Evolutionary conservation across 2,888 invertebrate species (phyloP), one percentile per base, ranked within the genome.

Genomic region (Gastrophysa polygoni): DNA sequence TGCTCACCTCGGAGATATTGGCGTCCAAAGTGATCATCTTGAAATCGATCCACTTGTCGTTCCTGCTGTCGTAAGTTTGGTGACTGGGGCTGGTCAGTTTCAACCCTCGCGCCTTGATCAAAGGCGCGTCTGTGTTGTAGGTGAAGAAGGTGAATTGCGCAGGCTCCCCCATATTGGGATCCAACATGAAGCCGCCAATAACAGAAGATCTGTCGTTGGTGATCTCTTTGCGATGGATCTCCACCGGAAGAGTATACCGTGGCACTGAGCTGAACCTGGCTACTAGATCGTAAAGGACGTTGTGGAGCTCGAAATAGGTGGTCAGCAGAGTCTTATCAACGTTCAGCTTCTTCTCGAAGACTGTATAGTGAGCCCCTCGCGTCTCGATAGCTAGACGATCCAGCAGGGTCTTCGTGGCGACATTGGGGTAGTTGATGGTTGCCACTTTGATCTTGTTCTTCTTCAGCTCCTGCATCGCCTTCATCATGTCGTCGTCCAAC

Each of bases 341-440:
- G 72, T 86, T 86, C 59, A 83, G 79, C 64, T 85, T 84, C 57
- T 81, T 78, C 71, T 87, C 87, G 20, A 81, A 78, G 1, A 87
- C 83, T 0, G 85, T 84, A 68, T 83, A 85, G 7, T 84, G 78
- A 10, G 76, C 76, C 17, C 83, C 85, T 48, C 75, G 78, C 0
- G 83, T 85, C 54, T 78, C 76, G 38, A 79, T 74, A 0, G 85
- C 83, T 38, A 86, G 71, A 24, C 76, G 74, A 67, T 86, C 84
- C 14, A 86, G 75, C 2, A 83, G 80, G 44, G 79, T 76, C 1
- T 78, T 73, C 50, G 84, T 71, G 0, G 81, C 74, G 16, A 84
- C 74, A n/a, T 78, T 78, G 0, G 87, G 86, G 72, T 85, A 86
- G 67, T 85, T 86, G 49, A 87, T 82, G 0, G 85, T 84, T 0